Base-by-base conservation (phyloP, 2,113 vertebrate species). In the Cercopithecus mona region DNA sequence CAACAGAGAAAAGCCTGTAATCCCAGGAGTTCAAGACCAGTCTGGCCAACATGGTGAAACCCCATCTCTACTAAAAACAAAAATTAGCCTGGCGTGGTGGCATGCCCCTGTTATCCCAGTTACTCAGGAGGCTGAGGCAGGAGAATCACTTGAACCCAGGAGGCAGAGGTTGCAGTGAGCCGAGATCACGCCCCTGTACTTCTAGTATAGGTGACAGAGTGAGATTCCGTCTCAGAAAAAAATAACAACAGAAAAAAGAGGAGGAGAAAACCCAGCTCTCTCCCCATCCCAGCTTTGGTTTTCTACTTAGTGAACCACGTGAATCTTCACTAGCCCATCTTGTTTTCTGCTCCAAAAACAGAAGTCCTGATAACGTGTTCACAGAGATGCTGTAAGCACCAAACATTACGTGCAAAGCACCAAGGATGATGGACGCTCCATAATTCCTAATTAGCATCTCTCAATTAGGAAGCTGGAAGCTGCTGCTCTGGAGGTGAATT, bases 391-490 rank as follows among this genome's bases (percentile, higher is more conserved):
- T 75, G 0, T 11, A 43, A 57, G 43, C 80, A 84, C 14, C 0
- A 0, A 81, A 38, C 45, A 32, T 22, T 13, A 30, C 8, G n/a
- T 27, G 45, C 89, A 27, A 70, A 82, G 97, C 64, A 43, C 17
- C 27, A 45, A 78, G 83, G n/a, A 94, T 55, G 76, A 57, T 3
- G 7, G 35, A 20, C 0, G 4, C 75, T 25, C 84, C 45, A 3
- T 40, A 11, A 59, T 52, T 78, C 82, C 94, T 83, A 72, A 86
- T 83, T 68, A 93, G 90, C 75, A 59, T 76, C 92, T 88, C 89
- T 93, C 82, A 48, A 9, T 66, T 30, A 90, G 83, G 59, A 57
- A 43, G 50, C 75, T 50, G 68, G 66, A 76, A 59, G 32, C 72
- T 30, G 66, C 84, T 23, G 55, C 45, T 85, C 55, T 32, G 61